Evolutionary conservation across 1,140 invertebrate species (phyloP).

Genomic region (Diorhabda carinulata): DNA sequence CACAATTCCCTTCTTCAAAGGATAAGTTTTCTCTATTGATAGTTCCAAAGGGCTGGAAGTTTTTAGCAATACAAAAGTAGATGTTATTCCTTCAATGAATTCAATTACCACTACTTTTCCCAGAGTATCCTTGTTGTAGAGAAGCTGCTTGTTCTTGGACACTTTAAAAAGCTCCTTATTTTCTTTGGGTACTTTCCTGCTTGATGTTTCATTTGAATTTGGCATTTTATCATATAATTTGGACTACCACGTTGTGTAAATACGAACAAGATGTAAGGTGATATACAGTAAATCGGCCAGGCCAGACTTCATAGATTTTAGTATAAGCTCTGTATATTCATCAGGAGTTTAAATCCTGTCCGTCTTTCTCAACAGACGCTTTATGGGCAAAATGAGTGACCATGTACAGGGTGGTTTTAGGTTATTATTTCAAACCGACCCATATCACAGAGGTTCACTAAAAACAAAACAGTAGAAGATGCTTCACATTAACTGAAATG

Average conservation of each 20-base stretch:
- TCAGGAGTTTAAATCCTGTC: neutral
- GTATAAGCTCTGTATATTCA: neutral
- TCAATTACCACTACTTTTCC: neutral
- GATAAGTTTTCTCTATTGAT: neutral
- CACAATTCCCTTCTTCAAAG: neutral
- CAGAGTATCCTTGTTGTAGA: slow-evolving; percentile 6
- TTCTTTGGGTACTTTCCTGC: slow-evolving; percentile 6
- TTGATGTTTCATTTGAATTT: slow-evolving; percentile 1
- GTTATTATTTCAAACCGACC: too few species aligned
- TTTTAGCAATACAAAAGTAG: neutral
- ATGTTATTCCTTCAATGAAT: slow-evolving; percentile 9
- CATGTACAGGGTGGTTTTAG: too few species aligned
- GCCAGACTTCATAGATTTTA: neutral
- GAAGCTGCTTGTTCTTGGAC: slow-evolving; percentile 1
- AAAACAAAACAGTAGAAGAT: neutral
- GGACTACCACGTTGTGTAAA: neutral
- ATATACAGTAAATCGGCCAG: neutral
- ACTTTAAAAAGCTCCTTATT: slow-evolving; percentile 5
- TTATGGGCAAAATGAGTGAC: too few species aligned
- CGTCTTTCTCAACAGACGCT: neutral
- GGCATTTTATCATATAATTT: neutral
- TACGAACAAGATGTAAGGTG: neutral
- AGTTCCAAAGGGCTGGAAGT: neutral
- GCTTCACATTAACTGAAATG: neutral
- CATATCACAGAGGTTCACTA: neutral